A percentile compares a stretch with the other conserved stretches of the same genome.
phyloP scores from a whole-genome alignment of 2,113 vertebrate genomes.

The Orientallactaga bullata region DNA sequence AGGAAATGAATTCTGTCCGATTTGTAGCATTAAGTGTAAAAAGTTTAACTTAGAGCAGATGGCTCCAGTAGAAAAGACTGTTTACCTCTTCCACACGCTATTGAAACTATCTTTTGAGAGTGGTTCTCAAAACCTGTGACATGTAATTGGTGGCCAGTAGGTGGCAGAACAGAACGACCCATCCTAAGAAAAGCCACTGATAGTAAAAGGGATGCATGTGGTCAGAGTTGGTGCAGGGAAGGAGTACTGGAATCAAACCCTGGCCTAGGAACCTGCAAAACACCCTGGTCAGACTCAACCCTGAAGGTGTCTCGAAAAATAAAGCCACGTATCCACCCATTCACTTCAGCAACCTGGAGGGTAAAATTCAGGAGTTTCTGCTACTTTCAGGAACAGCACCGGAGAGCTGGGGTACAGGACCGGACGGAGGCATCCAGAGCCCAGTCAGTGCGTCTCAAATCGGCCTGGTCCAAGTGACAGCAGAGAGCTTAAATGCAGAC shows the following conservation, averaged over 20 bases:
- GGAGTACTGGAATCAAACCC: background rate
- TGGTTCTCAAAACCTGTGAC: background rate
- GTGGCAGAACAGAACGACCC: constrained; percentile 50
- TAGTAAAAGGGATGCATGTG: background rate
- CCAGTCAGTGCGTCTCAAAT: background rate
- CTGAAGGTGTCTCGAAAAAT: background rate
- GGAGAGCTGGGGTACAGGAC: background rate
- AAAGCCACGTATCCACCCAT: background rate
- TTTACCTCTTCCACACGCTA: background rate
- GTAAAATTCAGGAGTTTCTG: background rate
- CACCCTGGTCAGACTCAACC: background rate
- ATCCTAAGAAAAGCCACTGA: background rate
- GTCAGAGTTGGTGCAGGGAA: background rate
- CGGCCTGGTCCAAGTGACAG: background rate
- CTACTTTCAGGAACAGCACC: background rate
- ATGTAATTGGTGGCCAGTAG: constrained; percentile 36
- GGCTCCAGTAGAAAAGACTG: background rate
- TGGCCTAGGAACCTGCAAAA: background rate
- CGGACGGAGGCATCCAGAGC: background rate
- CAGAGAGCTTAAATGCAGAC: background rate
- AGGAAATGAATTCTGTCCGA: constrained; percentile 35
- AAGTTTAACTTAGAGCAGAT: constrained; percentile 25
- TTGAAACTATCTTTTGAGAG: background rate
- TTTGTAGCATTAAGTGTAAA: background rate
- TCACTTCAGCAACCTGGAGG: background rate